phyloP scores from a whole-genome alignment of 1,140 invertebrate genomes.

The Elysia chlorotica region DNA sequence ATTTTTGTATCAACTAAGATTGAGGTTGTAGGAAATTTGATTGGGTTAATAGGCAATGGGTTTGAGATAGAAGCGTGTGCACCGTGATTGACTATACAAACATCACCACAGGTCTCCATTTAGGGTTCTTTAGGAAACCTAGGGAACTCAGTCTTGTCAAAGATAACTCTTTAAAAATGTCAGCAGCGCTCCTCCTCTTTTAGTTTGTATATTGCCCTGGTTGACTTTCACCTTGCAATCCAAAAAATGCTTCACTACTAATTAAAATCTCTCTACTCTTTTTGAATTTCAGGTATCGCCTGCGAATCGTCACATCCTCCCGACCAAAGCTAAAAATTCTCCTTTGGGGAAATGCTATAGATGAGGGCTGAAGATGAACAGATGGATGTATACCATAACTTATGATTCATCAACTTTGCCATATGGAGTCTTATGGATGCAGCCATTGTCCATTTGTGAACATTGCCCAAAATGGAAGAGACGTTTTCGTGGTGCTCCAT shows the following conservation, averaged over 20 bases:
- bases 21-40: background rate
- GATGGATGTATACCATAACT: background rate
- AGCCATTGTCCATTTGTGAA: background rate
- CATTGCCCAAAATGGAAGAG: background rate
- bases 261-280: too few relatives aligned
- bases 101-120: background rate
- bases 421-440: background rate
- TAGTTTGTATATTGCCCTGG: background rate
- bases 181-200: background rate
- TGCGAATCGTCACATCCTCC: constrained; percentile 54
- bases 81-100: background rate
- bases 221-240: background rate
- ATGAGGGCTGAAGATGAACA: constrained; percentile 30
- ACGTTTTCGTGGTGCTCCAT: background rate
- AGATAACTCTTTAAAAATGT: too few relatives aligned
- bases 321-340: constrained; percentile 58
- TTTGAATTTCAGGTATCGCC: constrained; percentile 31
- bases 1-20: background rate
- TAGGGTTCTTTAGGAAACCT: background rate
- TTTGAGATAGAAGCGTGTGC: background rate
- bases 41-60: background rate
- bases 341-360: constrained; percentile 59
- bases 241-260: background rate
- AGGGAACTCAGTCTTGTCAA: too few relatives aligned
- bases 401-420: background rate